These are phyloP conservation scores for Lasioglossum morio DNA, from an alignment of 2,888 invertebrate genomes.

Conservation along the genomic window DNA sequence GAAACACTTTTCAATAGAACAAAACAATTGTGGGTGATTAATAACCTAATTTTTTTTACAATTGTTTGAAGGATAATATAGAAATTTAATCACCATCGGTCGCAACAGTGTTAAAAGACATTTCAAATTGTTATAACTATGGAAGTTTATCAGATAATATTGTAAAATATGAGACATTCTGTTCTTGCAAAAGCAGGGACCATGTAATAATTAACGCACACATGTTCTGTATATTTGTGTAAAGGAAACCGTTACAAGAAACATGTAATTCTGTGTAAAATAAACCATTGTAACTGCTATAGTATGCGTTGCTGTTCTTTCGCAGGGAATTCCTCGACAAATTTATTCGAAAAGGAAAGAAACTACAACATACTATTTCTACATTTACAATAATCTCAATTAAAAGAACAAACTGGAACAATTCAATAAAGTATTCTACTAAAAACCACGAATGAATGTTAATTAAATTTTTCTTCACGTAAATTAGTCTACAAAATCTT, in stretches of 20 bases:
- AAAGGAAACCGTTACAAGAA: slow-evolving; percentile 36
- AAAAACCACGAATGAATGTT: neutral
- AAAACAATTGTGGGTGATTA: neutral
- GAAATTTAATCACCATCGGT: neutral
- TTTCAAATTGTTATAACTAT: neutral
- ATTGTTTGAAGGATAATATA: neutral
- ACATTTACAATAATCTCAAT: neutral
- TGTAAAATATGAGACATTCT: slow-evolving; percentile 24
- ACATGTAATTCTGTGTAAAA: slow-evolving; percentile 55
- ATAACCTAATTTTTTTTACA: neutral
- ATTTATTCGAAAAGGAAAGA: too few species aligned
- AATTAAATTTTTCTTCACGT: neutral
- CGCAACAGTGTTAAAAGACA: slow-evolving; percentile 3
- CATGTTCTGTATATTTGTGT: slow-evolving; percentile 59
- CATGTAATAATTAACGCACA: slow-evolving; percentile 42
- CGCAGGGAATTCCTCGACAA: neutral
- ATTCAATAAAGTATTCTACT: too few species aligned
- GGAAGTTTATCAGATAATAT: neutral
- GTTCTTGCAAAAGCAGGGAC: slow-evolving; percentile 54
- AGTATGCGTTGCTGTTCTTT: neutral
- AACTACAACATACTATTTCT: too few species aligned
- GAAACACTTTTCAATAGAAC: neutral
- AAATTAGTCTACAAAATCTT: neutral
- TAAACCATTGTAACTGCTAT: slow-evolving; percentile 30
- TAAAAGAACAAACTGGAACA: neutral